Conservation (phyloP, 2,888 invertebrate species). For the Erebia palarica region DNA sequence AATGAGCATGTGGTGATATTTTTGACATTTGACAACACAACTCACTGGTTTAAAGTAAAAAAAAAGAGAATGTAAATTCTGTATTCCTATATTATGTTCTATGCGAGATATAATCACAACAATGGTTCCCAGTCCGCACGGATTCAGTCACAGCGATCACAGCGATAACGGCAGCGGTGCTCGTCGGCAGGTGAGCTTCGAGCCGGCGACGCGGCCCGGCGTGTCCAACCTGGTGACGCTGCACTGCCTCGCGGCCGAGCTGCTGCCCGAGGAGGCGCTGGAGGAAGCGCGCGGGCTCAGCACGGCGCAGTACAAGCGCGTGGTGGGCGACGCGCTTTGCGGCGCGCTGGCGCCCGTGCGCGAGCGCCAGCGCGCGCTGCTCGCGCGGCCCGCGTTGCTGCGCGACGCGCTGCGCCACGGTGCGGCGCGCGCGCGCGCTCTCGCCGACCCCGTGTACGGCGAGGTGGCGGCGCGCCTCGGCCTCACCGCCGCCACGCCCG, state of each 20-base stretch:
- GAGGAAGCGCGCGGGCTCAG: constrained; percentile 84
- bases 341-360: constrained; percentile 84
- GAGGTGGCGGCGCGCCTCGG: constrained; percentile 77
- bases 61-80: too few species aligned
- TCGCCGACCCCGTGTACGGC: constrained; percentile 85
- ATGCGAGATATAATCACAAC: background rate
- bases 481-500: constrained; percentile 37
- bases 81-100: too few species aligned
- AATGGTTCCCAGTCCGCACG: background rate
- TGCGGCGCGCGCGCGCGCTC: constrained; percentile 82
- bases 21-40: too few species aligned
- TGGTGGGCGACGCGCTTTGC: constrained; percentile 57
- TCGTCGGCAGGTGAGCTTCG: constrained; percentile 86
- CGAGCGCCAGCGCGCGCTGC: constrained; percentile 84
- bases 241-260: constrained; percentile 88
- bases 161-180: background rate
- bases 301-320: constrained; percentile 86
- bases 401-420: constrained; percentile 84
- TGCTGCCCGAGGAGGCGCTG: constrained; percentile 86
- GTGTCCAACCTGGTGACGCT: constrained; percentile 91
- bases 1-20: too few species aligned
- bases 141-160: background rate
- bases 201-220: constrained; percentile 86
- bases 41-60: too few species aligned
- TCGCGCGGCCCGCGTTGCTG: constrained; percentile 82